phyloP scores from a whole-genome alignment of 2,113 vertebrate species.

The Murina feae region DNA sequence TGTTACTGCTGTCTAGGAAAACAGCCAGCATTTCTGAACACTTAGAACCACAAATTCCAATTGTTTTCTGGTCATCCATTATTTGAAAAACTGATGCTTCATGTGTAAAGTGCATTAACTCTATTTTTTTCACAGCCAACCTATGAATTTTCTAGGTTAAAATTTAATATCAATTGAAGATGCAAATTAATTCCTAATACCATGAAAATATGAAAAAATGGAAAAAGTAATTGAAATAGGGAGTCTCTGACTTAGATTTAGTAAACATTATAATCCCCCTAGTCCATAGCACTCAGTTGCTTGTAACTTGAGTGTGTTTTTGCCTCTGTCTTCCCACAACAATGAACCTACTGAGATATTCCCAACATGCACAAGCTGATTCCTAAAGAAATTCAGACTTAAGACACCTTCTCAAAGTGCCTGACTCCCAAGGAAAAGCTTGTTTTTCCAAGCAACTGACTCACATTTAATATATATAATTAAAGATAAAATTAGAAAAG shows the following conservation, averaged over 20 bases:
- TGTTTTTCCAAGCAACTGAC: neutral
- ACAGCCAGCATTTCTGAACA: neutral
- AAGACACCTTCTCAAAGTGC: neutral
- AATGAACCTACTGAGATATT: neutral
- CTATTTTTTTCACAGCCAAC: neutral
- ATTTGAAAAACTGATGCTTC: neutral
- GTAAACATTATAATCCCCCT: neutral
- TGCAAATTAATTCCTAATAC: neutral
- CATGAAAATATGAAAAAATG: neutral
- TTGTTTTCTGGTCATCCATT: neutral
- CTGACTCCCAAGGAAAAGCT: neutral
- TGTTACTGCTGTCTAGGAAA: neutral
- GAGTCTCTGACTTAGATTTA: neutral
- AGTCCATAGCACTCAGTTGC: neutral
- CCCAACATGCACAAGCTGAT: neutral
- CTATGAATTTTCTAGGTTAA: neutral
- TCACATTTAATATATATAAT: neutral
- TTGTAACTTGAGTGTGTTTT: neutral
- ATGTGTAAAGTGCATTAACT: neutral
- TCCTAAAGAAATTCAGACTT: neutral
- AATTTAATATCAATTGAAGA: neutral
- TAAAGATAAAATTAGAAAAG: neutral
- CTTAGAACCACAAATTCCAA: neutral
- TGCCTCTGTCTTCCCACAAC: neutral
- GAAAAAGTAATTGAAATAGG: neutral